Conservation (phyloP, 2,113 vertebrate species). For the Gambusia affinis region DNA sequence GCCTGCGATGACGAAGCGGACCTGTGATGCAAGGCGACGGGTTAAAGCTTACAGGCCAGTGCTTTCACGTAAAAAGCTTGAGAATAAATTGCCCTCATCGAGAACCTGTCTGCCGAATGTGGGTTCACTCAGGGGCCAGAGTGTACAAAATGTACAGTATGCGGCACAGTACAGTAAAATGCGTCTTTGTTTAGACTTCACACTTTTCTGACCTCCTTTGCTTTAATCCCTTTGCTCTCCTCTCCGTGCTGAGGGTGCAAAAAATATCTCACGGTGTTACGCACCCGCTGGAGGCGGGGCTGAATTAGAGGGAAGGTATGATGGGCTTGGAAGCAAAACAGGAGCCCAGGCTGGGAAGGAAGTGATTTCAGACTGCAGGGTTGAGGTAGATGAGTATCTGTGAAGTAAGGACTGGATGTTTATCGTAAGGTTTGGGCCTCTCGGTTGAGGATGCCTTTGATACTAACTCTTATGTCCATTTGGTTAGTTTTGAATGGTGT, state of each 20-base stretch:
- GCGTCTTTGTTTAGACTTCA: conserved; percentile 70
- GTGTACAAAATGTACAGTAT: conserved; percentile 18
- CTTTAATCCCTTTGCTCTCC: conserved; percentile 39
- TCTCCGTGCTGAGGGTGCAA: conserved; percentile 50
- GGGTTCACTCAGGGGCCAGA: conserved; percentile 61
- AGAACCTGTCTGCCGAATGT: conserved; percentile 23
- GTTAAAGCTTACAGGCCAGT: conserved; percentile 34
- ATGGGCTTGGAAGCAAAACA: conserved; percentile 20
- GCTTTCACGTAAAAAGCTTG: conserved; percentile 31
- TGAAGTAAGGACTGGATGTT: conserved; percentile 21
- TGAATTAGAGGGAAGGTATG: conserved; percentile 20
- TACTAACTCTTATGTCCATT: background rate
- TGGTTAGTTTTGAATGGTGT: no score
- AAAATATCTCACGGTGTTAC: conserved; percentile 51
- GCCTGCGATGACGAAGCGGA: conserved; percentile 51
- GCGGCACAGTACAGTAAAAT: conserved; percentile 46
- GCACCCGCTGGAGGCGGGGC: conserved; percentile 36
- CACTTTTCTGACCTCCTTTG: conserved; percentile 62
- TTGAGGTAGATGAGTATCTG: conserved; percentile 17
- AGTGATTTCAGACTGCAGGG: conserved; percentile 35
- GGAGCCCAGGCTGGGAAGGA: conserved; percentile 35
- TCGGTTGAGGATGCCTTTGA: no score
- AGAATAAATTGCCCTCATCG: conserved; percentile 47
- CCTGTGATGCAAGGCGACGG: conserved; percentile 43
- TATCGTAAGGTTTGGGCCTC: conserved; percentile 8